phyloP scores from a whole-genome alignment of 2,113 vertebrate species.

The Aramus guarauna region DNA sequence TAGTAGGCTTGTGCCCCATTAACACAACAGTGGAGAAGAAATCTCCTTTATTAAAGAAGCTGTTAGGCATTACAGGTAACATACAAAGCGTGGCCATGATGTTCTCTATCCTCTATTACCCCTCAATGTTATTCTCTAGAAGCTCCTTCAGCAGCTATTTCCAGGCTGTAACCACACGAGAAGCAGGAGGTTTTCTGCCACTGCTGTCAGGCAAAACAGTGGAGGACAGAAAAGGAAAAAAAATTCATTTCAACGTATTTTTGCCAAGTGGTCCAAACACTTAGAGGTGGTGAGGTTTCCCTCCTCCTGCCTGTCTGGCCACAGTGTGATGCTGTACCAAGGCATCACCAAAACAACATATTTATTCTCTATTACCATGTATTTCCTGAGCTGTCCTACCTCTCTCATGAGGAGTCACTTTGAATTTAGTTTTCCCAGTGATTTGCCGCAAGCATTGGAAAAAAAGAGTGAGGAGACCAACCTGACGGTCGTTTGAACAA shows the following conservation, averaged over 20 bases:
- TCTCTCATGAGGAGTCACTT: neutral
- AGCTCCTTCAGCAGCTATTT: neutral
- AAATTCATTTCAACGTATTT: neutral
- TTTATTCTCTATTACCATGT: neutral
- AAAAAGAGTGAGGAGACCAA: neutral
- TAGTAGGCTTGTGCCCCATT: neutral
- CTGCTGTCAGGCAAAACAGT: neutral
- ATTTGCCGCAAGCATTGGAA: neutral
- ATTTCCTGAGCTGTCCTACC: neutral
- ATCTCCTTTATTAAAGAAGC: neutral
- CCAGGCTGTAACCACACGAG: neutral
- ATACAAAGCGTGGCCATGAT: accelerated
- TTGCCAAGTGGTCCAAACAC: neutral
- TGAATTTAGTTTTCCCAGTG: neutral
- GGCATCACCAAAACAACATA: neutral
- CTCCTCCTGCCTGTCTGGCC: neutral
- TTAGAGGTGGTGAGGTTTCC: neutral
- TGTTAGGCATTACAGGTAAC: neutral
- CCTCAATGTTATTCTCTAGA: neutral
- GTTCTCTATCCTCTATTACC: neutral
- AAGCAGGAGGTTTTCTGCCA: neutral
- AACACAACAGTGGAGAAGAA: neutral
- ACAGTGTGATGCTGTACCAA: neutral
- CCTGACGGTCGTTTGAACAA: neutral
- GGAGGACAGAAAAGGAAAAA: neutral